phyloP scores from a whole-genome alignment of 2,113 vertebrate genomes.

The Megalops atlanticus region DNA sequence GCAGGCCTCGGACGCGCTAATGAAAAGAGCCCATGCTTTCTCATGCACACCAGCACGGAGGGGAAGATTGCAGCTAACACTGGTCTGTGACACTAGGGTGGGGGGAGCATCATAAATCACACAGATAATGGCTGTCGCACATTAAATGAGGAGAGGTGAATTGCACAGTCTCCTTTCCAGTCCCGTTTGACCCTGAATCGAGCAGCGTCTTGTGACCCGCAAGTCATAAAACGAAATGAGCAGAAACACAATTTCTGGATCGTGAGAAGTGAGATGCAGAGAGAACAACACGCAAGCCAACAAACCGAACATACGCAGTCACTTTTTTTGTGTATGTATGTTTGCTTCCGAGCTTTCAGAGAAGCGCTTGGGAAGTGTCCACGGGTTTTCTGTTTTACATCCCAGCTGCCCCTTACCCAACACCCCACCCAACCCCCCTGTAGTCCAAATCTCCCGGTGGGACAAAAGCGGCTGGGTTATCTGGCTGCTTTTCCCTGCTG shows the following conservation, averaged over 20 bases:
- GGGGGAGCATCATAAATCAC: background rate
- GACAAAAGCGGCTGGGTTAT: too few species aligned
- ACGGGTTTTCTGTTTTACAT: too few species aligned
- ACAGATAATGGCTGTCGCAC: slow-evolving; percentile 30
- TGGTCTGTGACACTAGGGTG: slow-evolving; percentile 37
- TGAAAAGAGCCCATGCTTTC: background rate
- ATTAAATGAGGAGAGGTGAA: background rate
- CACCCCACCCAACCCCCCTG: too few species aligned
- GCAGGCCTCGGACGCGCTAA: background rate
- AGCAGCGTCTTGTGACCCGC: slow-evolving; percentile 42
- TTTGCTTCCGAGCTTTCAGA: too few species aligned
- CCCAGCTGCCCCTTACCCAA: too few species aligned
- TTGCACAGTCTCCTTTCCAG: background rate
- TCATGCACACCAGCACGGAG: slow-evolving; percentile 21
- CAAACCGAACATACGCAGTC: background rate
- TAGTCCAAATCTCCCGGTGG: too few species aligned
- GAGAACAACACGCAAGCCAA: background rate
- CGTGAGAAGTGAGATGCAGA: background rate
- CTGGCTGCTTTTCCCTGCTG: too few species aligned
- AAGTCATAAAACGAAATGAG: background rate
- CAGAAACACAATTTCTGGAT: background rate
- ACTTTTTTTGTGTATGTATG: background rate
- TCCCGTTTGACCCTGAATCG: slow-evolving; percentile 17
- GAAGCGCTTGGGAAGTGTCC: too few species aligned
- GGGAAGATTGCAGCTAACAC: slow-evolving; percentile 26